These are phyloP conservation scores for Cynoglossus semilaevis DNA, from an alignment of 2,113 vertebrate genomes.

Conservation along the genomic window DNA sequence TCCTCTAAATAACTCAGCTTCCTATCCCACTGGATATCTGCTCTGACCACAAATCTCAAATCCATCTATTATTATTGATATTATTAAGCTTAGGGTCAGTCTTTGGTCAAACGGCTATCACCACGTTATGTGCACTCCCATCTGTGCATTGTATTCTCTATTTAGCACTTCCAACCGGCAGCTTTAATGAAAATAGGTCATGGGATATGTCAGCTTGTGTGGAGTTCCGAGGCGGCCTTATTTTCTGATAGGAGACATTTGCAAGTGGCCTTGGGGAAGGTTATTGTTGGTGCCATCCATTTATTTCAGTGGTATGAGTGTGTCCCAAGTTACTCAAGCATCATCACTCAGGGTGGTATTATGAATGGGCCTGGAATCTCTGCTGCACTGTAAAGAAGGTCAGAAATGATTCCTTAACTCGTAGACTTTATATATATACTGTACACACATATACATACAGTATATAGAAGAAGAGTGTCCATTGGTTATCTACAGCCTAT, in stretches of 20 bases:
- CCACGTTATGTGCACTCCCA: conserved; percentile 21
- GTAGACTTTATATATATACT: too few species aligned
- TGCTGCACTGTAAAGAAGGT: too few species aligned
- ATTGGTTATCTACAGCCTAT: too few species aligned
- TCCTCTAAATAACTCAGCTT: conserved; percentile 26
- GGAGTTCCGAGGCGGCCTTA: conserved; percentile 37
- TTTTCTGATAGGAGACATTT: conserved; percentile 53
- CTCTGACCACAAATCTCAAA: conserved; percentile 21
- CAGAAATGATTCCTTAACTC: too few species aligned
- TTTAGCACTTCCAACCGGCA: conserved; percentile 42
- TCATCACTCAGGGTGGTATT: conserved; percentile 3
- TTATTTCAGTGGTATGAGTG: conserved; percentile 29
- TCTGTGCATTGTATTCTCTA: conserved; percentile 55
- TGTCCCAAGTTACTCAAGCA: conserved; percentile 43
- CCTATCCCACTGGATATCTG: conserved; percentile 10
- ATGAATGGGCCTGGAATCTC: background rate
- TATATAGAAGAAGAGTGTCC: too few species aligned
- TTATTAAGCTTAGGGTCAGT: conserved; percentile 39
- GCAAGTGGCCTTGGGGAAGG: conserved; percentile 44
- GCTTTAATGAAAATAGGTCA: conserved; percentile 64
- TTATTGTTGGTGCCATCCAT: conserved; percentile 34
- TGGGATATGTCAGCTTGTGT: conserved; percentile 51
- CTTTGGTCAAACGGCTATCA: conserved; percentile 25
- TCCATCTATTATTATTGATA: conserved; percentile 27
- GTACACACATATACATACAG: too few species aligned